These are phyloP conservation scores for Ctena decussata DNA, from an alignment of 2,888 invertebrate genomes.

Conservation along the genomic window DNA sequence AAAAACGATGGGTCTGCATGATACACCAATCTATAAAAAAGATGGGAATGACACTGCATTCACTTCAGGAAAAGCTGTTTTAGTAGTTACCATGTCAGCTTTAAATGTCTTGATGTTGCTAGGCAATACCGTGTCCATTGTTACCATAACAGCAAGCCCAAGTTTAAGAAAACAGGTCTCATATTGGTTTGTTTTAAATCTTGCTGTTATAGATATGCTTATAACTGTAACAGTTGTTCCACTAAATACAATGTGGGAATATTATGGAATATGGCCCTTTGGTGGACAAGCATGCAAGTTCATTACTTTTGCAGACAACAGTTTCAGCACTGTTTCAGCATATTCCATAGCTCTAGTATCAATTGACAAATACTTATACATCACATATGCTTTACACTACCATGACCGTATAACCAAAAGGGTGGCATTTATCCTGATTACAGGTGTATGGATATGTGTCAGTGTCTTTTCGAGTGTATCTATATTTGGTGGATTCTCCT, in stretches of 20 bases:
- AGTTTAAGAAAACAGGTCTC: constrained; percentile 60
- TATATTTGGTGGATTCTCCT: constrained; percentile 65
- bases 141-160: constrained; percentile 63
- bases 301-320: constrained; percentile 66
- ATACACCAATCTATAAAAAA: constrained; percentile 50
- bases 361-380: constrained; percentile 72
- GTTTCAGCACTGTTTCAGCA: constrained; percentile 70
- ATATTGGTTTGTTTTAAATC: constrained; percentile 74
- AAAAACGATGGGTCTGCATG: background rate
- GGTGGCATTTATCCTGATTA: constrained; percentile 50
- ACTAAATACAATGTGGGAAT: constrained; percentile 72
- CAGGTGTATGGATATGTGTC: constrained; percentile 64
- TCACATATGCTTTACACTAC: constrained; percentile 71
- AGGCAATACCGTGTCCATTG: constrained; percentile 70
- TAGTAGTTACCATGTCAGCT: constrained; percentile 60
- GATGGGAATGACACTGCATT: constrained; percentile 61
- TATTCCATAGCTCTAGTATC: constrained; percentile 73
- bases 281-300: constrained; percentile 60
- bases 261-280: constrained; percentile 68
- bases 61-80: constrained; percentile 53
- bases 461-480: constrained; percentile 61
- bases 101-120: constrained; percentile 69
- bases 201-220: constrained; percentile 68
- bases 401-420: constrained; percentile 59
- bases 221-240: constrained; percentile 70